Base-by-base conservation (phyloP, 2,113 vertebrate genomes). In the Oenanthe oenanthe region DNA sequence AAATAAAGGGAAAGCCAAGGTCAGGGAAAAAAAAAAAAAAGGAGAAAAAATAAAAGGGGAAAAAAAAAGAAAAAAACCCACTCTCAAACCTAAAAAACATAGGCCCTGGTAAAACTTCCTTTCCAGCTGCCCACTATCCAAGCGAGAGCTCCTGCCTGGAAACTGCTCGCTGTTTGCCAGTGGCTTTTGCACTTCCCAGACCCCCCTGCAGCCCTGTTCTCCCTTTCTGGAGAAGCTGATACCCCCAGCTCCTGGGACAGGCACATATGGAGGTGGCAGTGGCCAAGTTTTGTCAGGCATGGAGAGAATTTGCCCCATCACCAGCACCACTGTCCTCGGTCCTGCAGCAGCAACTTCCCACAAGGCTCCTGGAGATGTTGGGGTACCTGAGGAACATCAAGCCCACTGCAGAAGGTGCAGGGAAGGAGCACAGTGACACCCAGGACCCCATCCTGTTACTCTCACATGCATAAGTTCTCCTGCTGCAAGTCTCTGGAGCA, bases 401-500 rank as follows among this genome's bases (percentile, higher is more conserved):
- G 36, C 3, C 1, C 29, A 31, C 42, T 53, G 54, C 51, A 65
- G 60, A 36, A 81, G 32, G 34, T 42, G 18, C 29, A 54, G 22
- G 47, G 26, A 87, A 62, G 65, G 24, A 84, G 60, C 60, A 53
- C 4, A 26, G 76, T 13, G 65, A 77, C 40, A 68, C 8, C 4
- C 80, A 67, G 2, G 2, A 29, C 28, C 7, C 45, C 3, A 1
- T 84, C 43, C 81, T 60, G 32, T 62, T 1, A 0, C 13, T 47
- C 21, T 19, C 32, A 29, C 0, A 0, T 13, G 20, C 10, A 0
- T 11, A 67, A 81, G 5, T 13, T 76, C 38, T 68, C 42, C 18
- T 3, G 3, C 38, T 32, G 18, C 24, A 43, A 67, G 31, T 9
- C 21, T 21, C 31, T 0, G 0, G 31, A 82, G 62, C 1, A 0